Evolutionary conservation across 2,113 vertebrate genomes (phyloP).

Genomic region (Pelodiscus sinensis): DNA sequence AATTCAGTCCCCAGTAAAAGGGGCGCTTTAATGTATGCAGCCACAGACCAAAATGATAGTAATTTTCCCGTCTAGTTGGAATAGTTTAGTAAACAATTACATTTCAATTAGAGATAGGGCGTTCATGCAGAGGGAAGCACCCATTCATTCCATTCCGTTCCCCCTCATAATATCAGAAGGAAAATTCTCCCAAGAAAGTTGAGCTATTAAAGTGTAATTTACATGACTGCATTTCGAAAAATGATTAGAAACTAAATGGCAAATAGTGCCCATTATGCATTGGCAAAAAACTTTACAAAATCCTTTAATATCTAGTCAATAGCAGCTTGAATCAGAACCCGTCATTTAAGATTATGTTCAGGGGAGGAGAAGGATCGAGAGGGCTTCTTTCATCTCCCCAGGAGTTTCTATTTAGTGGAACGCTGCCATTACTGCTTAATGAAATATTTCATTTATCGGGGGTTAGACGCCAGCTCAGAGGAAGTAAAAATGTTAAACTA

Average conservation of each 20-base stretch:
- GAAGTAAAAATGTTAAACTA: neutral
- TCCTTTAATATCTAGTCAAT: neutral
- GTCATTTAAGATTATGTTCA: conserved; percentile 49
- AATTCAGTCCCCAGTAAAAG: conserved; percentile 27
- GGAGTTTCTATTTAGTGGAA: conserved; percentile 38
- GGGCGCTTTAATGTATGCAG: conserved; percentile 43
- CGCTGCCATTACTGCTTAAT: conserved; percentile 52
- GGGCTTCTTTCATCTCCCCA: conserved; percentile 50
- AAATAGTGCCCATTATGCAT: neutral
- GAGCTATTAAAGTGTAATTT: conserved; percentile 47
- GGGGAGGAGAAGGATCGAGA: conserved; percentile 44
- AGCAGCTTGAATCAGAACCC: conserved; percentile 37
- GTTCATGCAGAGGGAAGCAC: conserved; percentile 22
- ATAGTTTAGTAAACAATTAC: conserved; percentile 71
- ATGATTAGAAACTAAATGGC: neutral
- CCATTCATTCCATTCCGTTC: neutral
- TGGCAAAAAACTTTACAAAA: conserved; percentile 8
- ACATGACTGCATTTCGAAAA: neutral
- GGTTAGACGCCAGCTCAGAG: conserved; percentile 49
- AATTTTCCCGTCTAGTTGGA: conserved; percentile 58
- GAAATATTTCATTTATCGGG: conserved; percentile 57
- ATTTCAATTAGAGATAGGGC: conserved; percentile 63
- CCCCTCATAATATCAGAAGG: neutral
- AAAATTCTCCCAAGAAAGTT: conserved; percentile 14
- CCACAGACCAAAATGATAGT: conserved; percentile 58